phyloP scores from a whole-genome alignment of 2,797 vertebrate species.

The Onychomys torridus region DNA sequence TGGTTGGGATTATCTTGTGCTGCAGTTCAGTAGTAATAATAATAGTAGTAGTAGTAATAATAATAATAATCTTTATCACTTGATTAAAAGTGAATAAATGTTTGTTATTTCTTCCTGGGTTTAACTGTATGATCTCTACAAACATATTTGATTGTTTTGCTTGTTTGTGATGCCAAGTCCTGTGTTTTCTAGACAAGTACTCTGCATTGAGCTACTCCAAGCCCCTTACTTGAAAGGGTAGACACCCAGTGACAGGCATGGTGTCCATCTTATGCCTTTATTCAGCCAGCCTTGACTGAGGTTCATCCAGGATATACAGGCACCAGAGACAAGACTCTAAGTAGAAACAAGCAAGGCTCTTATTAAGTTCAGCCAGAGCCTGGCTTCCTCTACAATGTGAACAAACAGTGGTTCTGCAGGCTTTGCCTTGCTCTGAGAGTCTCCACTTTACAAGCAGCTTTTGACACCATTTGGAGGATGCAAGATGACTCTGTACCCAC shows the following conservation, averaged over 20 bases:
- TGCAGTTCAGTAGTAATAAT: not conserved
- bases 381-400: not conserved
- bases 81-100: not conserved
- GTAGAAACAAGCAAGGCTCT: not conserved
- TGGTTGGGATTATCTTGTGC: not conserved
- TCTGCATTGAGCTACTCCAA: not conserved
- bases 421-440: not conserved
- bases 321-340: not conserved
- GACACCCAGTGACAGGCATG: not conserved
- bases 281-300: not conserved
- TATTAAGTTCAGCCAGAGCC: not conserved
- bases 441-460: not conserved
- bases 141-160: not conserved
- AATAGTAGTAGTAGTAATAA: too few species aligned
- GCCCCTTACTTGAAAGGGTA: not conserved
- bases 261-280: not conserved
- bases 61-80: not conserved
- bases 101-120: not conserved
- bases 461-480: not conserved
- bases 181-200: not conserved
- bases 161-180: not conserved
- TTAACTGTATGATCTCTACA: not conserved
- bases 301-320: not conserved
- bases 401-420: too few species aligned
- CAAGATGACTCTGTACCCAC: not conserved